A percentile compares a stretch with the other conserved stretches of the same genome.
phyloP scores from a whole-genome alignment of 2,888 invertebrate species.

The Conops quadrifasciatus region DNA sequence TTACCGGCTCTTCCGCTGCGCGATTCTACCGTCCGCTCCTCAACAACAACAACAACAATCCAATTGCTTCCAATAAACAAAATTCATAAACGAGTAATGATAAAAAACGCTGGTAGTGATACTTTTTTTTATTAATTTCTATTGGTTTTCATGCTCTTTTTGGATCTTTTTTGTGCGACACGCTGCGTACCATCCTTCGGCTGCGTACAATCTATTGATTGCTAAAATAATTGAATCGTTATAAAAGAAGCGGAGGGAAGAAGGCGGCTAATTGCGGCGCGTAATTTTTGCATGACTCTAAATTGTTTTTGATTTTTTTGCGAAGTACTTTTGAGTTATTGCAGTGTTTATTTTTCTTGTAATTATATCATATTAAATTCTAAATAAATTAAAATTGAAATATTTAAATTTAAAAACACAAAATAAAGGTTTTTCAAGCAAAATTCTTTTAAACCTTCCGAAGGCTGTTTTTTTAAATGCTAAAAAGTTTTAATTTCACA shows the following conservation, averaged over 20 bases:
- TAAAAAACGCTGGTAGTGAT: neutral
- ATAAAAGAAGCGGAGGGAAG: neutral
- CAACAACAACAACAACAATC: neutral
- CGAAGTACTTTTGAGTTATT: neutral
- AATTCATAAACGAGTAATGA: constrained; percentile 5
- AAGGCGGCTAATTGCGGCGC: too few relatives aligned
- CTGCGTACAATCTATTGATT: too few relatives aligned
- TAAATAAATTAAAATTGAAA: neutral
- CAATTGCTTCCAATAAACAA: constrained; percentile 3
- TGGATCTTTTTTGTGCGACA: too few relatives aligned
- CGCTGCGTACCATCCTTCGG: too few relatives aligned
- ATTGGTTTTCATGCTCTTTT: too few relatives aligned
- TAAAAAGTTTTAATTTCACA: neutral
- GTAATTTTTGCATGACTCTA: neutral
- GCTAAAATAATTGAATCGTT: too few relatives aligned
- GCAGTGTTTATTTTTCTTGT: neutral
- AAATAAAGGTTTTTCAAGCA: too few relatives aligned
- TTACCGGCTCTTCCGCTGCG: neutral
- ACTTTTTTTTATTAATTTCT: too few relatives aligned
- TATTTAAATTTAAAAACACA: neutral
- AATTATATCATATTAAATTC: neutral
- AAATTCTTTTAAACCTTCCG: neutral
- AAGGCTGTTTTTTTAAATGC: neutral
- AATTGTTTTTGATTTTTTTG: neutral
- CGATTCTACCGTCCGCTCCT: neutral